Evolutionary conservation across 1,140 invertebrate species (phyloP).

Genomic region (Drosophila rhopaloa): DNA sequence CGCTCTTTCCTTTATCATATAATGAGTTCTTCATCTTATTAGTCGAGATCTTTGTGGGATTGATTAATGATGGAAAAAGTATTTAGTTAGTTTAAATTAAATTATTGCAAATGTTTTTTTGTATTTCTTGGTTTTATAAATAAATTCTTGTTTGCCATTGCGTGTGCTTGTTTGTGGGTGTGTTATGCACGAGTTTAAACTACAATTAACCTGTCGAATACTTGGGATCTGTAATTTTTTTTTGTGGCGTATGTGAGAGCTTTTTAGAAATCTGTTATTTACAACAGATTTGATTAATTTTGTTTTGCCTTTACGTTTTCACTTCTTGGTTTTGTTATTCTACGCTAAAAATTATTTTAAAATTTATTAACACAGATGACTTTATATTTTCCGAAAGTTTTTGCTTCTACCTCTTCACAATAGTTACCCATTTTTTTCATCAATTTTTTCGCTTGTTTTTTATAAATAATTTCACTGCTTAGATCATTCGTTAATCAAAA

Average conservation of each 20-base stretch:
- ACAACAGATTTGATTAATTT: slow-evolving; percentile 32
- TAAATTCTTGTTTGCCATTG: slow-evolving; percentile 50
- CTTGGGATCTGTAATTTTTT: slow-evolving; percentile 28
- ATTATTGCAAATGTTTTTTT: slow-evolving; percentile 47
- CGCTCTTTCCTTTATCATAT: slow-evolving; percentile 30
- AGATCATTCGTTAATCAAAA: slow-evolving; percentile 45
- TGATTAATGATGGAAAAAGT: slow-evolving; percentile 38
- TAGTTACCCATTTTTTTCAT: slow-evolving; percentile 52
- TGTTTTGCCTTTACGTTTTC: slow-evolving; percentile 36
- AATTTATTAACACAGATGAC: slow-evolving; percentile 85
- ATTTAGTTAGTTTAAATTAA: slow-evolving; percentile 27
- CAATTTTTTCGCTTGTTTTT: slow-evolving; percentile 33
- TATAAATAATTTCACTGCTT: slow-evolving; percentile 50
- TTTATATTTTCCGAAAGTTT: slow-evolving; percentile 81
- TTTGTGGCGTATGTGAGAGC: slow-evolving; percentile 31
- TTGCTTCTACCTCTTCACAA: slow-evolving; percentile 33
- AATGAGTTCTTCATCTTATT: slow-evolving; percentile 28
- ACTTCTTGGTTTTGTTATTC: slow-evolving; percentile 62
- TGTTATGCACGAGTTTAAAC: slow-evolving; percentile 32
- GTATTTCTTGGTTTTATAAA: slow-evolving; percentile 53
- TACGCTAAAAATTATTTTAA: slow-evolving; percentile 81
- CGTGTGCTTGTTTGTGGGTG: slow-evolving; percentile 30
- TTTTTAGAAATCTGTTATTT: slow-evolving; percentile 32
- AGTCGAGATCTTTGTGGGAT: slow-evolving; percentile 59
- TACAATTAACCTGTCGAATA: slow-evolving; percentile 62